Evolutionary conservation across 2,113 vertebrate genomes (phyloP).

Genomic region (Sinocyclocheilus anophthalmus): DNA sequence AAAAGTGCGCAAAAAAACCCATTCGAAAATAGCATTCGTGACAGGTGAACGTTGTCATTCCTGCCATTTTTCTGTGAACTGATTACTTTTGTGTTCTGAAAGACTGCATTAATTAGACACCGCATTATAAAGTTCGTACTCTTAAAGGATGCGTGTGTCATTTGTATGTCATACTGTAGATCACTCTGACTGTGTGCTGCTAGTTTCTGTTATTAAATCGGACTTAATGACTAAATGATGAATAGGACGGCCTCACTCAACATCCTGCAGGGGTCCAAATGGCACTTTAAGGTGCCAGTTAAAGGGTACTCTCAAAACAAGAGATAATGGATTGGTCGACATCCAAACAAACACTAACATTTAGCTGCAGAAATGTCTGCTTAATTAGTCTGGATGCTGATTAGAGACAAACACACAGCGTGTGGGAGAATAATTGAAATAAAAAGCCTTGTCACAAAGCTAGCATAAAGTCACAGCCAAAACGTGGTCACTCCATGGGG

Average conservation of each 20-base stretch:
- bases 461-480: not conserved
- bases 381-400: slow-evolving; percentile 39
- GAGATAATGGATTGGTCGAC: slow-evolving; percentile 17
- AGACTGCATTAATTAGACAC: slow-evolving; percentile 1
- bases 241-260: slow-evolving; percentile 8
- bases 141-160: not conserved
- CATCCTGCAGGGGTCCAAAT: slow-evolving; percentile 32
- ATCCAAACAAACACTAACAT: slow-evolving; percentile 34
- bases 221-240: slow-evolving; percentile 35
- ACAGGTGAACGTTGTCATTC: slow-evolving; percentile 3
- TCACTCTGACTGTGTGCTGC: not conserved
- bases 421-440: slow-evolving; percentile 33
- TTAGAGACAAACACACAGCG: slow-evolving; percentile 30
- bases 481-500: not conserved
- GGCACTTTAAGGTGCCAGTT: slow-evolving; percentile 15
- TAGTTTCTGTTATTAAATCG: not conserved
- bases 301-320: slow-evolving; percentile 26
- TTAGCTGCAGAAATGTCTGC: slow-evolving; percentile 22
- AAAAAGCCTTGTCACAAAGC: slow-evolving; percentile 22
- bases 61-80: not conserved
- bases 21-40: not conserved
- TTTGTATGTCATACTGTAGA: slow-evolving; percentile 11
- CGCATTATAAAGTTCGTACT: not conserved
- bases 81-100: not conserved
- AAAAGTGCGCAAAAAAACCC: not conserved